Conservation (phyloP, 1,140 invertebrate genomes). For the Drosophila carrolli region DNA sequence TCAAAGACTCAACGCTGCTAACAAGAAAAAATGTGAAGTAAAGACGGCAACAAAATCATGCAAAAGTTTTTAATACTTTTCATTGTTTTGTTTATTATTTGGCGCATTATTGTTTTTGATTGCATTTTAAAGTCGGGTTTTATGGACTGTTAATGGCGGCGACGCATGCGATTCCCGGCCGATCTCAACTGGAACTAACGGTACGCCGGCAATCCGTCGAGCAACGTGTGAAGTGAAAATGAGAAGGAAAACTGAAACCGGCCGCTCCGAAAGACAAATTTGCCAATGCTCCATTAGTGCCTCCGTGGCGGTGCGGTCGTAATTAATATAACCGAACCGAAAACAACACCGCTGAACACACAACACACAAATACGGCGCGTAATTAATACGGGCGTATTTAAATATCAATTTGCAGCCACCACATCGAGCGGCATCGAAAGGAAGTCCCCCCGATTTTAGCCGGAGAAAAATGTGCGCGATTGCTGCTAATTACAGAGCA, state of each 20-base stretch:
- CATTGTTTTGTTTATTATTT: slow-evolving; percentile 48
- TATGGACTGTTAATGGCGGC: slow-evolving; percentile 75
- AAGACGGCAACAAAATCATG: slow-evolving; percentile 26
- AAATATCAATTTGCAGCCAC: slow-evolving; percentile 81
- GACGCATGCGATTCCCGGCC: slow-evolving; percentile 67
- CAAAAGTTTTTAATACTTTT: slow-evolving; percentile 48
- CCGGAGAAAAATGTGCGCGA: slow-evolving; percentile 73
- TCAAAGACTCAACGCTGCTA: slow-evolving; percentile 10
- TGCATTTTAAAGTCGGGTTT: slow-evolving; percentile 66
- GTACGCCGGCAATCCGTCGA: slow-evolving; percentile 2
- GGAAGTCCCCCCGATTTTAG: slow-evolving; percentile 28
- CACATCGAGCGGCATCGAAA: slow-evolving; percentile 15
- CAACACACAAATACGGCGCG: slow-evolving; percentile 44
- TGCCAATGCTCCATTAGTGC: slow-evolving; percentile 66
- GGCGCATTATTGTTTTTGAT: slow-evolving; percentile 72
- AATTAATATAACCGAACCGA: slow-evolving; percentile 67
- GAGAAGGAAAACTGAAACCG: slow-evolving; percentile 40
- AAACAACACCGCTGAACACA: slow-evolving; percentile 12
- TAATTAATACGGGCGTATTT: slow-evolving; percentile 83
- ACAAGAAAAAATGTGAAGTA: slow-evolving; percentile 30
- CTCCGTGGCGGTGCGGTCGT: slow-evolving; percentile 52
- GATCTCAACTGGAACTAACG: slow-evolving; percentile 42
- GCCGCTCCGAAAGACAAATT: slow-evolving; percentile 66
- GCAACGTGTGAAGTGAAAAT: slow-evolving; percentile 54
- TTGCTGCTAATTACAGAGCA: slow-evolving; percentile 81